Evolutionary conservation across 2,888 invertebrate species (phyloP).

Genomic region (Drosophila leonis): DNA sequence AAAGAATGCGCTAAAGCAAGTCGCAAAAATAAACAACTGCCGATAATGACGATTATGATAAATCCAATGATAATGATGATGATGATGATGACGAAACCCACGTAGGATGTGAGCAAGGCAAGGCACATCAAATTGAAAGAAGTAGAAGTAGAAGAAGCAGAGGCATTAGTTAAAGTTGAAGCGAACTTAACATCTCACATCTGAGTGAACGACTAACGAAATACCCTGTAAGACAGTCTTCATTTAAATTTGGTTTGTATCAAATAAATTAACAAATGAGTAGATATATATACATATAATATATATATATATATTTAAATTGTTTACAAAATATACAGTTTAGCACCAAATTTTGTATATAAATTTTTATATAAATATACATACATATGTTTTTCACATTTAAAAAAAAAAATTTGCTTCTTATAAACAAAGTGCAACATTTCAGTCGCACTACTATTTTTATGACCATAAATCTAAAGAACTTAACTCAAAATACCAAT

Average conservation of each 20-base stretch:
- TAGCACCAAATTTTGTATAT: too few species aligned
- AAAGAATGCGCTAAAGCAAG: constrained; percentile 44
- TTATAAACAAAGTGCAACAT: too few species aligned
- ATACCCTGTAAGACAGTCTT: neutral
- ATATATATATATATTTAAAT: neutral
- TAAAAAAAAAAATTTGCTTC: too few species aligned
- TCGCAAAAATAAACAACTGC: constrained; percentile 56
- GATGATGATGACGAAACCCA: constrained; percentile 24
- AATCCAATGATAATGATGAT: constrained; percentile 19
- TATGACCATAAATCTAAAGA: too few species aligned
- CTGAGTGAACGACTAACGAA: neutral
- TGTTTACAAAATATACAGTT: too few species aligned
- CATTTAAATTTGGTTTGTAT: too few species aligned
- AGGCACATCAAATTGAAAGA: constrained; percentile 18
- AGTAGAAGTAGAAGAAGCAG: constrained; percentile 8
- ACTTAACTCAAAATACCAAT: too few species aligned
- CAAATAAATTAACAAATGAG: neutral
- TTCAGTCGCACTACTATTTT: too few species aligned
- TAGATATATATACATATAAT: neutral
- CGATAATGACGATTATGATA: constrained; percentile 50
- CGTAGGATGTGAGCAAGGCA: constrained; percentile 41
- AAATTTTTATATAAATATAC: too few species aligned
- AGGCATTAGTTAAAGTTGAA: constrained; percentile 40
- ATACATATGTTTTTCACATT: too few species aligned
- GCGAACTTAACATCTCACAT: neutral